Evolutionary conservation across 2,888 invertebrate species (phyloP).

Genomic region (Abscondita cerata): DNA sequence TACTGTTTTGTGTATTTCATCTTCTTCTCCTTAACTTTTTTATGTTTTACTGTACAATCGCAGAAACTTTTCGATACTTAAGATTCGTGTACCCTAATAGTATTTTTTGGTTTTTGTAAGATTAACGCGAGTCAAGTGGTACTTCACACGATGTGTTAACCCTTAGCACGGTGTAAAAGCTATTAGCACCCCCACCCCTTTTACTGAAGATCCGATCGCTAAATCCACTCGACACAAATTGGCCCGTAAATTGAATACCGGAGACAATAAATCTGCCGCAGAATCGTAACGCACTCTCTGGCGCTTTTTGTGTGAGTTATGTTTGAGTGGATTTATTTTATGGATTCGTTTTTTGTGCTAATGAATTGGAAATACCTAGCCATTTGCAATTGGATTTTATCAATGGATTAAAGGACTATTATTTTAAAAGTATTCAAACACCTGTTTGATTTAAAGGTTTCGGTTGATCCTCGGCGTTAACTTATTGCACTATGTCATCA

Average conservation of each 20-base stretch:
- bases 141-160: constrained; percentile 59
- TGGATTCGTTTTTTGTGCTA: constrained; percentile 56
- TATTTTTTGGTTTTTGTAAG: constrained; percentile 41
- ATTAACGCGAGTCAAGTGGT: constrained; percentile 57
- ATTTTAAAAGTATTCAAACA: constrained; percentile 11
- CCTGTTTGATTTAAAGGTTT: constrained; percentile 17
- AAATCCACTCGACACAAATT: constrained; percentile 59
- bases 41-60: no score
- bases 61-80: no score
- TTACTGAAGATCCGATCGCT: constrained; percentile 49
- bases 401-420: constrained; percentile 18
- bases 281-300: constrained; percentile 53
- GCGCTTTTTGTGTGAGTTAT: constrained; percentile 52
- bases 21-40: no score
- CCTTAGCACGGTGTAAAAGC: constrained; percentile 52
- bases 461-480: background rate
- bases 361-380: constrained; percentile 52
- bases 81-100: constrained; percentile 21
- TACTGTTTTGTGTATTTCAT: no score
- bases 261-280: constrained; percentile 56
- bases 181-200: constrained; percentile 46
- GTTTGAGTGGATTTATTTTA: constrained; percentile 56
- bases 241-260: constrained; percentile 59
- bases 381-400: constrained; percentile 27
- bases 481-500: no score